These are phyloP conservation scores for Epizoanthus stellaris DNA, from an alignment of 92 coral and sea anemone species.

Conservation along the genomic window DNA sequence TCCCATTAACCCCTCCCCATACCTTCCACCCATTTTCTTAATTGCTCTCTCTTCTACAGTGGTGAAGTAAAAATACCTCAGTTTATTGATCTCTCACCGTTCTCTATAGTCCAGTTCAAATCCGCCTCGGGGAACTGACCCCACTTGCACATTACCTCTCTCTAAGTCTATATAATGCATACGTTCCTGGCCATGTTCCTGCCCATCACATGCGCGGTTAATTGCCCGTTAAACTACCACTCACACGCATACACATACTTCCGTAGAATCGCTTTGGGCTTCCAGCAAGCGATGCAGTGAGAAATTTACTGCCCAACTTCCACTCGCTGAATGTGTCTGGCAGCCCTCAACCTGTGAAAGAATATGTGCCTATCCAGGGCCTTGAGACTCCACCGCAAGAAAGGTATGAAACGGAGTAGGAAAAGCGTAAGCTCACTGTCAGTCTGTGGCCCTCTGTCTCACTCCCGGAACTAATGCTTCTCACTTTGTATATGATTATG, in stretches of 20 bases:
- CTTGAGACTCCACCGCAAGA: conserved; percentile 46
- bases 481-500: no score
- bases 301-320: conserved; percentile 74
- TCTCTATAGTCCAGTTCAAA: no score
- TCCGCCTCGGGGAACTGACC: no score
- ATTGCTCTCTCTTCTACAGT: no score
- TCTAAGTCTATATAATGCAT: no score
- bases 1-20: no score
- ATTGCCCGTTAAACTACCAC: not conserved
- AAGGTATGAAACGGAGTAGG: conserved; percentile 29
- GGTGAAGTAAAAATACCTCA: no score
- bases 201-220: no score
- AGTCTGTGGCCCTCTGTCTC: not conserved
- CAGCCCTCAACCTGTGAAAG: conserved; percentile 54
- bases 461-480: conserved; percentile 9
- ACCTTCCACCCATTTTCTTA: no score
- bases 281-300: conserved; percentile 86
- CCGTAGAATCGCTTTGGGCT: conserved; percentile 76
- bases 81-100: no score
- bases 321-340: conserved; percentile 56
- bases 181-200: no score
- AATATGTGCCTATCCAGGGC: conserved; percentile 55
- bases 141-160: no score
- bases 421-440: not conserved
- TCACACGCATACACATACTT: not conserved